Conservation (phyloP, 2,797 vertebrate genomes). For the Mallotus villosus region DNA sequence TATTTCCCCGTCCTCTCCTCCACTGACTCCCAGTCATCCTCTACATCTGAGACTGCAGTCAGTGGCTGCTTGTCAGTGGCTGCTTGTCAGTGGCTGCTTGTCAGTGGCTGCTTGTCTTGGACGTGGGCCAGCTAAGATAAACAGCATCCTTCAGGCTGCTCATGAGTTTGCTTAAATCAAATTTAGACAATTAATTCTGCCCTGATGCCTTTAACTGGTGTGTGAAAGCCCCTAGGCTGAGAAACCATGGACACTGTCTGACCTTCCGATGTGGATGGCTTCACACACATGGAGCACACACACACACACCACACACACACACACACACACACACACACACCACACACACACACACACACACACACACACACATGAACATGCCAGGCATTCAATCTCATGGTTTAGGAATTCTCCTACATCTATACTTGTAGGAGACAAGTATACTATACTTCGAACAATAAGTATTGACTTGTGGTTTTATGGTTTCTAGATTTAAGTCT, state of each 20-base stretch:
- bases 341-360: no score
- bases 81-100: no score
- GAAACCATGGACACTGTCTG: slow-evolving; percentile 4
- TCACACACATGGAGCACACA: slow-evolving; percentile 13
- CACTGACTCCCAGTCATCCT: slow-evolving; percentile 15
- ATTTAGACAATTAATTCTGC: slow-evolving; percentile 32
- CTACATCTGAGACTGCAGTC: slow-evolving; percentile 25
- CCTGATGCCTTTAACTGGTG: slow-evolving; percentile 20
- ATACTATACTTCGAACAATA: no score
- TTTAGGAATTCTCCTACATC: no score
- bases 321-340: background rate
- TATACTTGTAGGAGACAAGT: no score
- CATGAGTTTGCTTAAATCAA: slow-evolving; percentile 40
- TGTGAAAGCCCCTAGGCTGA: background rate
- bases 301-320: background rate
- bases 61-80: slow-evolving; percentile 33
- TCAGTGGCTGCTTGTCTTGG: slow-evolving; percentile 38
- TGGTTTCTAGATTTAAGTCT: no score
- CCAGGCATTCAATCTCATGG: no score
- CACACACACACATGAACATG: background rate
- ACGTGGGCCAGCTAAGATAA: slow-evolving; percentile 38
- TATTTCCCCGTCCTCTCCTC: background rate
- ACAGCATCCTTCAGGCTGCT: slow-evolving; percentile 30
- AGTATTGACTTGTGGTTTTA: no score
- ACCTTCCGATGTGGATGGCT: slow-evolving; percentile 11